Base-by-base conservation (phyloP, 1,140 invertebrate genomes). In the Pollicipes pollicipes region DNA sequence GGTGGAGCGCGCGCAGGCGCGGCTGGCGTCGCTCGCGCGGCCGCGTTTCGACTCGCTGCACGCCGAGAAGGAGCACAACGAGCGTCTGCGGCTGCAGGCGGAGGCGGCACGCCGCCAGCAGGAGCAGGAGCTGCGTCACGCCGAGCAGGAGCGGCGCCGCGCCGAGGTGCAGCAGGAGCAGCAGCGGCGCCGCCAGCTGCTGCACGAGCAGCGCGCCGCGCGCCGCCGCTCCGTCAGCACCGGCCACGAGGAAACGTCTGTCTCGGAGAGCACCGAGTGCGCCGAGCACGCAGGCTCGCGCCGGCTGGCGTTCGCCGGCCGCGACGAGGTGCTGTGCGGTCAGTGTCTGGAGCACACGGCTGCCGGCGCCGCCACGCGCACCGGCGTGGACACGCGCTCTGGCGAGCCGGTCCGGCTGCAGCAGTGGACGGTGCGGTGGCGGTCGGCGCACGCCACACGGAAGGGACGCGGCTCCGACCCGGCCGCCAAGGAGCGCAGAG, bases 11-110 rank as follows among this genome's bases (percentile, higher is more conserved):
- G 8, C 10, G 10, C 28, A 10, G 3, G n/a, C 27, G 64, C 28
- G 27, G n/a, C 64, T 66, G 17, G 27, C 4, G 24, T 4, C n/a
- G 3, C 3, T 66, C n/a, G 26, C 8, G 24, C 64, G 64, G 6
- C 64, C 64, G n/a, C 27, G n/a, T 1, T 66, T 66, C n/a, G 27
- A 29, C 64, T 66, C 64, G 64, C 64, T 66, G 64, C 64, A 66
- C 28, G 64, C n/a, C n/a, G 64, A 66, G n/a, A 66, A 66, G 27
- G 64, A 28, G 27, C 28, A 66, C 64, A 21, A 24, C 64, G 64
- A 66, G 28, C 64, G 64, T 1, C 10, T 27, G 27, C 24, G 10
- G 27, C 24, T 10, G 10, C 24, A 27, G 27, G 64, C n/a, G 27
- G 64, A 3, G 27, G 28, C 28, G 27, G 64, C n/a, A n/a, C 64